These are phyloP conservation scores for Orientallactaga bullata DNA, from an alignment of 2,113 vertebrate species.

Conservation along the genomic window DNA sequence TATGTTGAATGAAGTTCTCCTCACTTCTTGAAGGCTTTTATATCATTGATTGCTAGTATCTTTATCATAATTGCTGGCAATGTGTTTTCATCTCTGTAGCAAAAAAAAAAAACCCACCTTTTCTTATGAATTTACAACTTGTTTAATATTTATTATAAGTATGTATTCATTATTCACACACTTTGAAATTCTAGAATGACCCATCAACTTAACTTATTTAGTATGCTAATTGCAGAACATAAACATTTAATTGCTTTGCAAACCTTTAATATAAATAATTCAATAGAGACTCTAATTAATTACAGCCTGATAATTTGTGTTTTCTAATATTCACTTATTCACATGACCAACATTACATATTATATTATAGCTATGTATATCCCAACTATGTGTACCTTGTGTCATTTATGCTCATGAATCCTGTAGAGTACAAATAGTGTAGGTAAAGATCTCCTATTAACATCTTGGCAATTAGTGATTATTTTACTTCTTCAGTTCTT, in stretches of 20 bases:
- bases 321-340: slow-evolving; percentile 56
- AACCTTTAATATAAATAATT: slow-evolving; percentile 47
- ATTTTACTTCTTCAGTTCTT: slow-evolving; percentile 43
- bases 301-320: background rate
- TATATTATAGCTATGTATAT: background rate
- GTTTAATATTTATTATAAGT: background rate
- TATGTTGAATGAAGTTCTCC: background rate
- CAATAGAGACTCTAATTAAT: background rate
- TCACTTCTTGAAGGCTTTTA: no score
- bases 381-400: background rate
- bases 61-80: background rate
- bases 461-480: background rate
- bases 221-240: slow-evolving; percentile 29
- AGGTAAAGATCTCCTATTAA: background rate
- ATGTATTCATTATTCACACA: background rate
- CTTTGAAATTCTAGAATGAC: slow-evolving; percentile 4
- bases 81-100: background rate
- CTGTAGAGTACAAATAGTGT: background rate
- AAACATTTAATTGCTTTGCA: slow-evolving; percentile 51
- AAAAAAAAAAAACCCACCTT: slow-evolving; percentile 34
- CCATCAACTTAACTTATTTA: background rate
- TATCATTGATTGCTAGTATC: background rate
- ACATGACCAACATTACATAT: background rate
- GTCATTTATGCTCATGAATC: background rate
- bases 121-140: background rate